These are phyloP conservation scores for Seriola dumerili DNA, from an alignment of 2,113 vertebrate genomes.

Conservation along the genomic window DNA sequence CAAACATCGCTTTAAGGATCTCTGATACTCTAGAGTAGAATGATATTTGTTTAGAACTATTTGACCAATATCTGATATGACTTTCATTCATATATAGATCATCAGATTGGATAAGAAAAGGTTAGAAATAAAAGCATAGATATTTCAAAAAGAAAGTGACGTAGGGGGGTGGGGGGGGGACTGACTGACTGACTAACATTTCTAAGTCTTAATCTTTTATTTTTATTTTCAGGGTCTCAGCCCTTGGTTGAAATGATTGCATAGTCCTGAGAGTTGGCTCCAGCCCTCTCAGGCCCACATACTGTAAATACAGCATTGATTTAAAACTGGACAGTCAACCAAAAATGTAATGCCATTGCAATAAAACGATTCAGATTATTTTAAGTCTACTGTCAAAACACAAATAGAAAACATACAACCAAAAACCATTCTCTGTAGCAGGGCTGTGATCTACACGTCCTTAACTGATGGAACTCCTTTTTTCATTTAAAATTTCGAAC, in stretches of 20 bases:
- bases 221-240: conserved; percentile 36
- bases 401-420: conserved; percentile 23
- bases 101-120: conserved; percentile 27
- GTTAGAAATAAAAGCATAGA: background rate
- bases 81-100: conserved; percentile 19
- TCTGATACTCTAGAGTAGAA: background rate
- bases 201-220: background rate
- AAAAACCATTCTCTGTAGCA: conserved; percentile 1
- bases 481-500: conserved; percentile 11
- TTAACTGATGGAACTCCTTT: background rate
- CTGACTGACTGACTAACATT: background rate
- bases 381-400: conserved; percentile 30
- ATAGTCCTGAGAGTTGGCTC: conserved; percentile 62
- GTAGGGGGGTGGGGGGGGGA: too few species aligned
- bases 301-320: conserved; percentile 41
- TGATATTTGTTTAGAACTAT: conserved; percentile 15
- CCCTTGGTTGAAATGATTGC: conserved; percentile 66
- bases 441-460: conserved; percentile 14
- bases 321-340: conserved; percentile 33
- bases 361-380: conserved; percentile 8
- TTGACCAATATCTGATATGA: conserved; percentile 30
- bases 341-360: conserved; percentile 26
- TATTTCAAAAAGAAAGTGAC: background rate
- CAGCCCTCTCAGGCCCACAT: conserved; percentile 49
- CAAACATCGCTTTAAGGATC: conserved; percentile 21